phyloP scores from a whole-genome alignment of 2,113 vertebrate genomes.

The Gallinago media region DNA sequence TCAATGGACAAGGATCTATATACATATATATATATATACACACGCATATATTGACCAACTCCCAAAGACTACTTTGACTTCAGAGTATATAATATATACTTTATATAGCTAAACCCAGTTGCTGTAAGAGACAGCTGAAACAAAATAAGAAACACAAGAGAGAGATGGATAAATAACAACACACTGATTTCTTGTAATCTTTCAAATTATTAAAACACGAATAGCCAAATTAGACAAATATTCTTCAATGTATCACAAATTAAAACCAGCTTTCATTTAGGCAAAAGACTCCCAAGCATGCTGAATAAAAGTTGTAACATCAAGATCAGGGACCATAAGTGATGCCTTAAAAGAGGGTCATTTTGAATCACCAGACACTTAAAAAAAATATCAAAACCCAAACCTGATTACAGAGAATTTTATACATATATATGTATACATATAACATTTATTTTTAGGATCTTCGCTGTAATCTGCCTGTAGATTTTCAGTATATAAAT shows the following conservation, averaged over 20 bases:
- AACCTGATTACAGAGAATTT: background rate
- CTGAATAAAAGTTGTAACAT: background rate
- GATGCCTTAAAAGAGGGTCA: background rate
- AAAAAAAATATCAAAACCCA: background rate
- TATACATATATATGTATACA: background rate
- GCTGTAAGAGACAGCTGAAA: background rate
- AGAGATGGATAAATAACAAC: background rate
- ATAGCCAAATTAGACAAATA: background rate
- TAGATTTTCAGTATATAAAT: constrained; percentile 11
- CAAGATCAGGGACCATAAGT: background rate
- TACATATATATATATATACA: no score
- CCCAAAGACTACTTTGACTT: background rate
- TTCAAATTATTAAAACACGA: background rate
- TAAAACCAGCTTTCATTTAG: background rate
- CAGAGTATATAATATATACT: background rate
- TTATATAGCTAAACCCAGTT: background rate
- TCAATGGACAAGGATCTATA: background rate
- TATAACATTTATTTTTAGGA: constrained; percentile 3
- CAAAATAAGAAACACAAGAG: background rate
- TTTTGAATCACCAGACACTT: background rate
- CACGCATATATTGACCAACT: background rate
- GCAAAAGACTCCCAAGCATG: background rate
- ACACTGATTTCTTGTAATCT: background rate
- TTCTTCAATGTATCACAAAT: background rate
- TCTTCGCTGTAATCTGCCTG: background rate